phyloP scores from a whole-genome alignment of 2,113 vertebrate species.

The Prunella himalayana region DNA sequence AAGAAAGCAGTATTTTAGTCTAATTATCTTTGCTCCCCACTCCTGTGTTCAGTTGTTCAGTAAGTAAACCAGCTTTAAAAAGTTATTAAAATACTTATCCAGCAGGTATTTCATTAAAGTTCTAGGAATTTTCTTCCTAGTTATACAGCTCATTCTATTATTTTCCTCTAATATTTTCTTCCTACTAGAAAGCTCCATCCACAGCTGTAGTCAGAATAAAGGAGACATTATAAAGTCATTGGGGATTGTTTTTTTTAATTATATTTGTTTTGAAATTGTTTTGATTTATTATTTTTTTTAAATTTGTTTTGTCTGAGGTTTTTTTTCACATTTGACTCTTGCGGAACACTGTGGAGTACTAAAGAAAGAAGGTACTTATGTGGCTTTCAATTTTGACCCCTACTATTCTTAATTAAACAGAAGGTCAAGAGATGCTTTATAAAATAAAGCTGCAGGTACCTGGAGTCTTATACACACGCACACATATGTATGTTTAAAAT shows the following conservation, averaged over 20 bases:
- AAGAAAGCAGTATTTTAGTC: neutral
- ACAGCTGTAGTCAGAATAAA: neutral
- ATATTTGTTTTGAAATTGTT: neutral
- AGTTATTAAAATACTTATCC: neutral
- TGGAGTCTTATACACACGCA: fast-evolving
- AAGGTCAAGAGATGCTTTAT: neutral
- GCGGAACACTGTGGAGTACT: neutral
- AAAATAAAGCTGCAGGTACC: neutral
- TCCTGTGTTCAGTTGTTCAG: neutral
- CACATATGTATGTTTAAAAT: neutral
- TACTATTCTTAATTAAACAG: neutral
- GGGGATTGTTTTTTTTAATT: neutral
- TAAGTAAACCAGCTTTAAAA: neutral
- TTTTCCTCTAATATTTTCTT: neutral
- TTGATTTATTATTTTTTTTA: neutral
- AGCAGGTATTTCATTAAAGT: neutral
- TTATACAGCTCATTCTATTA: neutral
- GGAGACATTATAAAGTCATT: neutral
- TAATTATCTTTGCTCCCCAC: neutral
- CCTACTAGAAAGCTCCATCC: neutral
- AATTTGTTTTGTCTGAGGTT: neutral
- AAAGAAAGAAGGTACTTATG: neutral
- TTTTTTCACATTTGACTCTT: neutral
- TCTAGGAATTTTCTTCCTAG: neutral
- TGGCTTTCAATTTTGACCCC: neutral